Base-by-base conservation (phyloP, 1,140 invertebrate genomes). In the Subanguina moxae region DNA sequence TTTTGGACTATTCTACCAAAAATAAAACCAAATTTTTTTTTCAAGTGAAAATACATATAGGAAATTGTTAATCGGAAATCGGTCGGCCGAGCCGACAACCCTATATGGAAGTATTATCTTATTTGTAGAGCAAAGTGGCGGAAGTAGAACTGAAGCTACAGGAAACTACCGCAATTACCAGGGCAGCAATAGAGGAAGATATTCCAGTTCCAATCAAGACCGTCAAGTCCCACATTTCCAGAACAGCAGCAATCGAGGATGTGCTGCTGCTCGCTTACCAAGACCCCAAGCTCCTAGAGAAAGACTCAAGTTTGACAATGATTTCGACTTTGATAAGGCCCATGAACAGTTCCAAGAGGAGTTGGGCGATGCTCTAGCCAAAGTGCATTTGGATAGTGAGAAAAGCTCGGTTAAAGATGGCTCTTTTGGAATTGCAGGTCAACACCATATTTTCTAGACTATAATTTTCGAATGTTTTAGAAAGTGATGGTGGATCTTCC, bases 271-370 rank as follows among this genome's bases (percentile, higher is more conserved):
- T 52, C 72, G 46, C 65, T 70, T 7, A 62, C 62, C n/a, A 56
- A 67, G 30, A 73, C 70, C 68, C 68, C 68, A 3, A 19, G 58
- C 70, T n/a, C 58, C 71, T 8, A 73, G 71, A 57, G 46, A 71
- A 28, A 89, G 88, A 3, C 86, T 94, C 48, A 94, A 93, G 80
- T 97, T 96, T 84, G 92, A 96, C 66, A 90, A 89, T 62, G 93
- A 96, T 76, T 97, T 92, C 83, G 94, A 98, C 85, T 97, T 98
- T 85, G 94, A 97, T 83, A 90, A 93, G 83, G 92, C 93, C 9
- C 96, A 97, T 85, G 92, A 90, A 32, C 89, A 95, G 83, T 97
- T 97, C 85, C 90, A 94, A 19, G 73, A 78, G 59, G 58, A 72
- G 5, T 65, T 79, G 9, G 67, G 27, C 25, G 61, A 46, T 57